Evolutionary conservation across 1,140 invertebrate species (phyloP), one percentile per base, ranked within the genome.

Genomic region (Oryctes rhinoceros): DNA sequence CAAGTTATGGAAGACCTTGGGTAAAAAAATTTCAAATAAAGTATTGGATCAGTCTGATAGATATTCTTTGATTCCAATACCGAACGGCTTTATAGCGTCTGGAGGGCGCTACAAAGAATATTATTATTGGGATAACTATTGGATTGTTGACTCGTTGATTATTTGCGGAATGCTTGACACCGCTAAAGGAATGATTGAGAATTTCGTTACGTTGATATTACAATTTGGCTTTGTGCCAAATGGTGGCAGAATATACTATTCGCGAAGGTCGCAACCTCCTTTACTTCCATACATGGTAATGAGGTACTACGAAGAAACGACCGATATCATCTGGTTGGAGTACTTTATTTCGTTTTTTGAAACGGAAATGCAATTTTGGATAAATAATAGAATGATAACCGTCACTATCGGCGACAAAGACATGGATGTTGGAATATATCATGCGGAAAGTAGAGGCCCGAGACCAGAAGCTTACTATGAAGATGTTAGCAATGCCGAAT

Each of bases 121-220:
- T 67, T 97, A 97, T 86, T 97, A 97, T 84, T 97, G 96, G 95
- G 96, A 97, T 85, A 94, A 94, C 1, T 97, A 94, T 87, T 97
- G 96, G 95, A 92, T 96, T 9, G 89, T 96, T 9, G 92, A 93
- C 82, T 95, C 95, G 10, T 88, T 97, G 5, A 86, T 97, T 0
- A 85, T 93, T 10, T 93, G 91, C 77, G 93, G 92, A 81, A 96
- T 97, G 95, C 85, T 87, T 1, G 82, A 90, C 13, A 96, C 95
- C 7, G 94, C 91, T 0, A 90, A 86, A 82, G 94, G 93, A n/a
- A 94, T 96, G 89, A 90, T 96, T 44, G 90, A 93, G 81, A 96
- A 96, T 86, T 92, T 95, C 59, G 82, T 94, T 4, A 88, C 90
- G 80, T 88, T 96, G 80, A 91, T 94, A 0, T 87, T 92, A 10